Conservation (phyloP, 2,797 vertebrate species). For the Sphenopsis melanotis region DNA sequence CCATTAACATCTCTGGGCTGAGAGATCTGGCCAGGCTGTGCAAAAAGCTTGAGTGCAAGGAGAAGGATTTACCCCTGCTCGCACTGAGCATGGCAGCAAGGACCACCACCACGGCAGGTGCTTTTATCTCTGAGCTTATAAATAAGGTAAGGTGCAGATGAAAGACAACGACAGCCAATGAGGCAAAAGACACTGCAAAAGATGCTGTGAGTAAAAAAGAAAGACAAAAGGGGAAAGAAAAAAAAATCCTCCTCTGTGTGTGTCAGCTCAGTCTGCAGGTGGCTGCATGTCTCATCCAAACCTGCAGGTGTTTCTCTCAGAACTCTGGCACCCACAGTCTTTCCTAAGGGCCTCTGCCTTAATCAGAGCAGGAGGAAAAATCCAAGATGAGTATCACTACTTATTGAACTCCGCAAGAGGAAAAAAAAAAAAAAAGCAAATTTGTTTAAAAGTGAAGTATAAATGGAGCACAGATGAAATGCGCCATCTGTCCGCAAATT, state of each 20-base stretch:
- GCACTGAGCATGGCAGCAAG: rapidly evolving
- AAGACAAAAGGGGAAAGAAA: not conserved
- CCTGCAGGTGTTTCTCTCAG: slow-evolving; percentile 13
- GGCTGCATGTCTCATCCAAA: not conserved
- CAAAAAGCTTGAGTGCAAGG: not conserved
- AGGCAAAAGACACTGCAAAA: not conserved
- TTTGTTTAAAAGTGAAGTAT: not conserved
- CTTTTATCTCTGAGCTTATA: not conserved
- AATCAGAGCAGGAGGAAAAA: not conserved
- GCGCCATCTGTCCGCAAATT: not conserved
- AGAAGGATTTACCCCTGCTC: not conserved
- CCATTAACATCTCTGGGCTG: not conserved
- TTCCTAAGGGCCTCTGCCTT: not conserved
- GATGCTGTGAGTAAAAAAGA: not conserved
- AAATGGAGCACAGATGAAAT: not conserved
- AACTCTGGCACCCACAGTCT: not conserved
- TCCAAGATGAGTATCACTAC: not conserved
- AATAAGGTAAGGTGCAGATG: not conserved
- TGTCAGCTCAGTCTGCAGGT: not conserved
- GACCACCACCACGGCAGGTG: not conserved
- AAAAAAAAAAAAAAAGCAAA: not conserved
- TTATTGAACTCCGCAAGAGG: not conserved
- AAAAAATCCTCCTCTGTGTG: rapidly evolving
- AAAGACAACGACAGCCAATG: not conserved
- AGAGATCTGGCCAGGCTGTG: not conserved